Conservation (phyloP, 2,113 vertebrate genomes). For the Xyliphius kryptos region DNA sequence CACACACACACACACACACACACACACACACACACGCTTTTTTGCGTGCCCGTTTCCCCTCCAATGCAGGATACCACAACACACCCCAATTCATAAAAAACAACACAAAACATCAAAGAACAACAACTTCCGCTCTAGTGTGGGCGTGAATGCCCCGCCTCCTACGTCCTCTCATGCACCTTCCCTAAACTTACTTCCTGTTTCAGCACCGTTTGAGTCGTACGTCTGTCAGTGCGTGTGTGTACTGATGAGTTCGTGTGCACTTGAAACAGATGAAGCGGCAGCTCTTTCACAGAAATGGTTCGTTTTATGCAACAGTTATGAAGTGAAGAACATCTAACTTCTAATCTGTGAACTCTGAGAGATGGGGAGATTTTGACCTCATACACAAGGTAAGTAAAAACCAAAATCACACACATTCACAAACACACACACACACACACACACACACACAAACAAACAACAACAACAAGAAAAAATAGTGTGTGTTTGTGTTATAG, state of each 20-base stretch:
- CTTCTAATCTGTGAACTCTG: too few species aligned
- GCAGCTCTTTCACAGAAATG: too few species aligned
- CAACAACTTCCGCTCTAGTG: slow-evolving; percentile 27
- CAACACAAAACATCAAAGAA: slow-evolving; percentile 24
- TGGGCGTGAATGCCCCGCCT: slow-evolving; percentile 20
- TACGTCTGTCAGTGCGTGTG: neutral
- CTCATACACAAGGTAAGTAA: too few species aligned
- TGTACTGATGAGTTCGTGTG: neutral
- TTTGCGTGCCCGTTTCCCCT: neutral
- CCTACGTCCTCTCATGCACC: slow-evolving; percentile 16
- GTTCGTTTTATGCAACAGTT: too few species aligned
- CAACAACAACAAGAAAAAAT: too few species aligned
- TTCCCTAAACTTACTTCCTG: slow-evolving; percentile 36
- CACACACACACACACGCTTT: neutral
- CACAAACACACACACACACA: too few species aligned
- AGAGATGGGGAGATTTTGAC: too few species aligned
- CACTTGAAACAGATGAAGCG: too few species aligned
- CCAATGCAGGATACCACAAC: slow-evolving; percentile 1
- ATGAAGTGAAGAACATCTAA: too few species aligned
- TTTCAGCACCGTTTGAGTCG: slow-evolving; percentile 4
- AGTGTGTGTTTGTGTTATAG: too few species aligned
- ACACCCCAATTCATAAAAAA: slow-evolving; percentile 35
- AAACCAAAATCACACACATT: too few species aligned
- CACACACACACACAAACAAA: too few species aligned
- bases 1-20: slow-evolving; percentile 13